Evolutionary conservation across 2,797 vertebrate species (phyloP).

Genomic region (Ispidina lecontei): DNA sequence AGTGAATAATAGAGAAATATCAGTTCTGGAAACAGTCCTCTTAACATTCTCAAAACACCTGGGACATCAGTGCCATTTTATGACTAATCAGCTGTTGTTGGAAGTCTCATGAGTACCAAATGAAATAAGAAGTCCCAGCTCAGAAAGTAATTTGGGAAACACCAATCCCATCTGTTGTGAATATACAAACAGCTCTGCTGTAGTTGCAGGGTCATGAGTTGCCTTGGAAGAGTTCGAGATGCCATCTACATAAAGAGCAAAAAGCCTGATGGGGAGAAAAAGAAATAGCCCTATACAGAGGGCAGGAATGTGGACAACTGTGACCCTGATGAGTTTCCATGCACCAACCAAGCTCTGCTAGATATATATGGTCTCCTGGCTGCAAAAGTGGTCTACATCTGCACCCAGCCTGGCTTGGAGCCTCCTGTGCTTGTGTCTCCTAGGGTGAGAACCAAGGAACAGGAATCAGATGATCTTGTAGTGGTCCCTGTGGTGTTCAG

Average conservation of each 20-base stretch:
- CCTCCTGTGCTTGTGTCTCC: rapidly evolving
- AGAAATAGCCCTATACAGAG: background rate
- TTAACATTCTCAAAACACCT: conserved; percentile 14
- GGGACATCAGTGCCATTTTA: conserved; percentile 41
- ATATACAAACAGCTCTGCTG: conserved; percentile 58
- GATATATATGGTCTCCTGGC: background rate
- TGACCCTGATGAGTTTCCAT: background rate
- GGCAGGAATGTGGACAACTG: background rate
- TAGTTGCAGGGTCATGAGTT: conserved; percentile 12
- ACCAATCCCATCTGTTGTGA: conserved; percentile 52
- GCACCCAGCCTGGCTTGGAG: background rate
- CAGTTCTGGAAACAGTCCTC: background rate
- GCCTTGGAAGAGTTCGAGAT: conserved; percentile 9
- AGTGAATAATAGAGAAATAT: conserved; percentile 5
- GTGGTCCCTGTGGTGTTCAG: background rate
- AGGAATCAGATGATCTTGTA: background rate
- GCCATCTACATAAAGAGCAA: background rate
- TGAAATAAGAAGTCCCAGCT: conserved; percentile 55
- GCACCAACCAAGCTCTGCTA: background rate
- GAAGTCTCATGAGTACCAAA: conserved; percentile 20
- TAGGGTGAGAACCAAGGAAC: background rate
- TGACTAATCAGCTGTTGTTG: conserved; percentile 61
- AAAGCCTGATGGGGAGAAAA: background rate
- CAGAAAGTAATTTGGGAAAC: conserved; percentile 46
- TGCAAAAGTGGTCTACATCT: background rate